These are phyloP conservation scores for Troides oblongomaculatus DNA, from an alignment of 2,888 invertebrate genomes.

Conservation along the genomic window DNA sequence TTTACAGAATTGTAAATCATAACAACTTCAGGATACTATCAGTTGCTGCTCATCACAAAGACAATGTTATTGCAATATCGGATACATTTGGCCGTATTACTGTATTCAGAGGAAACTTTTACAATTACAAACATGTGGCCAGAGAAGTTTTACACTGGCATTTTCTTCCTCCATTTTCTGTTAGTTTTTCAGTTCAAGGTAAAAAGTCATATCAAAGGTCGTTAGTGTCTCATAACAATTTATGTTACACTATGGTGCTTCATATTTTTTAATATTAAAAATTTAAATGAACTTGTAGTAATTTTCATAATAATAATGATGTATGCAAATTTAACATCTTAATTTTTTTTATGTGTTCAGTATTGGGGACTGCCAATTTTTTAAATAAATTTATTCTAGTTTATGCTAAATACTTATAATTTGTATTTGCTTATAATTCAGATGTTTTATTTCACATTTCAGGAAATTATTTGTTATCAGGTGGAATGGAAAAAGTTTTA, in stretches of 20 bases:
- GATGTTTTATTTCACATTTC: constrained; percentile 26
- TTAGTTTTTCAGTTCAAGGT: constrained; percentile 68
- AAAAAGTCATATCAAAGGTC: constrained; percentile 15
- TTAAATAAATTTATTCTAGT: too few relatives aligned
- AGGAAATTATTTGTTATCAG: constrained; percentile 69
- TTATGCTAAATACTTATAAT: too few relatives aligned
- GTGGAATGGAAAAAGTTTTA: constrained; percentile 72
- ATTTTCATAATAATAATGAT: too few relatives aligned
- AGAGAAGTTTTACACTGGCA: constrained; percentile 73
- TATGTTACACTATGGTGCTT: too few relatives aligned
- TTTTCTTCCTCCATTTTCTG: constrained; percentile 61
- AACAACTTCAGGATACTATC: constrained; percentile 57
- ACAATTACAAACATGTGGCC: constrained; percentile 47
- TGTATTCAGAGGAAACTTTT: constrained; percentile 60
- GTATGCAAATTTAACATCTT: too few relatives aligned
- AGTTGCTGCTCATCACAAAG: constrained; percentile 61
- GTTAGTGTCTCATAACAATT: neutral
- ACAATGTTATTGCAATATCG: constrained; percentile 57
- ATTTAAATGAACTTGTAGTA: too few relatives aligned
- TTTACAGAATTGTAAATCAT: constrained; percentile 51
- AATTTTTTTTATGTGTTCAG: too few relatives aligned
- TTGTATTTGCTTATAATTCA: too few relatives aligned
- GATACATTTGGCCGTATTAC: constrained; percentile 66
- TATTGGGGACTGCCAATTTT: too few relatives aligned
- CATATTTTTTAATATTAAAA: neutral